A percentile compares a stretch with the other conserved stretches of the same genome.
Evolutionary conservation across 35 echinoderm and acorn worm genomes (phyloP).

Genomic region (Anneissia japonica): DNA sequence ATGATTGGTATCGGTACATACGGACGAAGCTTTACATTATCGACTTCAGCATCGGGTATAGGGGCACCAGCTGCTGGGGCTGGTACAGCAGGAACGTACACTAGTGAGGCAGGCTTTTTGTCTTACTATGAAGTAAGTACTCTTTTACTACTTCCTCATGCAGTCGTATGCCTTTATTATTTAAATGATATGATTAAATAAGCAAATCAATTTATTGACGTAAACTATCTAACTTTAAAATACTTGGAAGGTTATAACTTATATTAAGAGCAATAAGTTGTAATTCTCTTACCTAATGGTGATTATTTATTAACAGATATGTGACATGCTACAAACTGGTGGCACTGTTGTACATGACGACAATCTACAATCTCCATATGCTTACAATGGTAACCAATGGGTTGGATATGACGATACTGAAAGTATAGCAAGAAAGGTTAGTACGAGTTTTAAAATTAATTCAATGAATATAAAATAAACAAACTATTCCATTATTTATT

Average conservation of each 20-base stretch:
- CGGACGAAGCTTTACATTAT: conserved; percentile 3
- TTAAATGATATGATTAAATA: too few species aligned
- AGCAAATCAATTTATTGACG: too few species aligned
- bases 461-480: too few species aligned
- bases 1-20: conserved; percentile 8
- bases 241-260: too few species aligned
- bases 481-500: too few species aligned
- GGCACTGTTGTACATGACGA: conserved; percentile 19
- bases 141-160: too few species aligned
- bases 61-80: not conserved
- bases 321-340: conserved; percentile 1
- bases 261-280: too few species aligned
- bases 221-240: too few species aligned
- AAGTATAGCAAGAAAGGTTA: conserved; percentile 35
- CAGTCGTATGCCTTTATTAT: too few species aligned
- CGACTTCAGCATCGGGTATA: not conserved
- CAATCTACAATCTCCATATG: conserved; percentile 17
- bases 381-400: conserved; percentile 34
- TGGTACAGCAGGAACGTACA: not conserved
- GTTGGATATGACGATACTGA: conserved; percentile 41
- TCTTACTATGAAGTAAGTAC: conserved; percentile 12
- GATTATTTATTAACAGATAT: conserved; percentile 38
- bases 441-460: too few species aligned
- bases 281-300: too few species aligned
- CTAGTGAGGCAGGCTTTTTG: not conserved